These are phyloP conservation scores for Aproaerema taeniolella DNA, from an alignment of 2,888 invertebrate species.

Conservation along the genomic window DNA sequence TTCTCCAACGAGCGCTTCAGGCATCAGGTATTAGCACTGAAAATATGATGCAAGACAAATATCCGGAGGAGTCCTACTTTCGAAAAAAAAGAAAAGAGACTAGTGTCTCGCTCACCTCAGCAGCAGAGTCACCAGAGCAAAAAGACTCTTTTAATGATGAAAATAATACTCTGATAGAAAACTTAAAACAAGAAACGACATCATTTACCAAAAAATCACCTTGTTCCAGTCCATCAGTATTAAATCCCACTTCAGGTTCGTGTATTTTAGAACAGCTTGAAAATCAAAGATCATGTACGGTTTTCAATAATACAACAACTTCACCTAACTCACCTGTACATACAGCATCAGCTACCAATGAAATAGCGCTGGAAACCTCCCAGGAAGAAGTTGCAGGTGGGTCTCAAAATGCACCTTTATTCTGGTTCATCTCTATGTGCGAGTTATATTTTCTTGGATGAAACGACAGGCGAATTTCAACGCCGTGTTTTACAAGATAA, in stretches of 20 bases:
- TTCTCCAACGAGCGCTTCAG: slow-evolving; percentile 1
- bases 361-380: too few species aligned
- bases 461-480: not conserved
- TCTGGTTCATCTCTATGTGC: too few species aligned
- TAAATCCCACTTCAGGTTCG: too few species aligned
- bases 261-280: not conserved
- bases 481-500: not conserved
- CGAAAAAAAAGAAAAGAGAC: not conserved
- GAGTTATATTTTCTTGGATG: too few species aligned
- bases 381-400: too few species aligned
- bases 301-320: not conserved
- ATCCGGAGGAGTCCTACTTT: not conserved
- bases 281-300: not conserved
- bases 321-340: not conserved
- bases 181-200: not conserved
- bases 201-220: not conserved
- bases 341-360: too few species aligned
- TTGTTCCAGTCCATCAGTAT: not conserved
- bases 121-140: not conserved
- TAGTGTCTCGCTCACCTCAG: too few species aligned
- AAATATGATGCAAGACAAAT: not conserved
- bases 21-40: not conserved
- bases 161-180: not conserved
- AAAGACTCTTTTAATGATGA: not conserved
- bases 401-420: too few species aligned